Base-by-base conservation (phyloP, 92 coral and sea anemone genomes). In the Diadumene lineata region DNA sequence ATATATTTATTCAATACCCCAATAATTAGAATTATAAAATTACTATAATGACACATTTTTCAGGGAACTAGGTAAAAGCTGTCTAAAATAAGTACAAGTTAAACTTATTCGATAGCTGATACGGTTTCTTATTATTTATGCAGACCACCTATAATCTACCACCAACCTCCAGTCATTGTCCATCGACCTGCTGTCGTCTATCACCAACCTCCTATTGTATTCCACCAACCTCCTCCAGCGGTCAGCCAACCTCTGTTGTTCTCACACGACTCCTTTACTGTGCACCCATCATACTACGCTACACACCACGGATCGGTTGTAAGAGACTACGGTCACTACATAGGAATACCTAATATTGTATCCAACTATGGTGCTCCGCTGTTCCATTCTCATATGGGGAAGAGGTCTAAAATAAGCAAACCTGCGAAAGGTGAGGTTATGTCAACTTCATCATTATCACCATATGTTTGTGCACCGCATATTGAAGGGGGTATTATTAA, bases 111-210 rank as follows among this genome's bases (percentile, higher is more conserved):
- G 48, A 4, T 13, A 38, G 13, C 7, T 38, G 13, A 38, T 13
- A 38, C 48, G 13, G 13, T 38, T n/a, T 38, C 6, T 38, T 13
- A 38, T 38, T 13, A 38, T 38, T 38, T 13, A 4, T 38, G 48
- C 48, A 38, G 99, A 29, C 97, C 99, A 48, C 99, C 99, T 27
- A 92, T 96, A 21, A 88, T 96, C 63, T 96, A 96, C 75, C 99
- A 96, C 63, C 99, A 96, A 79, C 93, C 99, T 0, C 99, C 99
- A 1, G 99, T 96, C 50, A 93, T 96, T 31, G 92, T 96, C 1
- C 99, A 96, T 78, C 89, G 99, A 16, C 99, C 99, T 19, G 99
- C 99, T 30, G 99, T 96, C 32, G 99, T 96, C 56, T 96, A 96
- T 70, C 96, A 93, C 81, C 99, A 96, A 65, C 94, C 97, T 24